Conservation (phyloP, 2,888 invertebrate genomes). For the Dermolepida albohirtum region DNA sequence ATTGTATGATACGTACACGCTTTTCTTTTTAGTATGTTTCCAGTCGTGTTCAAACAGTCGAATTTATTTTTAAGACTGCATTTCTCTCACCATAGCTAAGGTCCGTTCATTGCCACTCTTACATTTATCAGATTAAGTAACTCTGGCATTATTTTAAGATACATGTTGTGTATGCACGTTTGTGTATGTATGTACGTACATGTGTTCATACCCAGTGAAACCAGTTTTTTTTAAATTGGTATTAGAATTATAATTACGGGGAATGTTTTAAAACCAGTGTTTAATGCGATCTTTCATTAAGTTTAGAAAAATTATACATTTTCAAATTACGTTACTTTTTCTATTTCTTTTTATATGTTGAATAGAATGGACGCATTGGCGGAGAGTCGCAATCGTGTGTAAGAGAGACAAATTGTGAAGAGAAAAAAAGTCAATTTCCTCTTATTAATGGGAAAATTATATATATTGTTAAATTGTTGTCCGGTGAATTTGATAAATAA, state of each 20-base stretch:
- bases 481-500: slow-evolving; percentile 17
- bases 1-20: slow-evolving; percentile 25
- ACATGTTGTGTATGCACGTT: slow-evolving; percentile 30
- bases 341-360: neutral
- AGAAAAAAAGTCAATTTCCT: slow-evolving; percentile 22
- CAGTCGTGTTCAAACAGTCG: slow-evolving; percentile 42
- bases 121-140: slow-evolving; percentile 42
- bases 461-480: slow-evolving; percentile 24
- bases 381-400: neutral
- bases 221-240: slow-evolving; percentile 45
- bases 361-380: neutral
- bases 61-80: slow-evolving; percentile 42
- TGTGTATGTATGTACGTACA: slow-evolving; percentile 33
- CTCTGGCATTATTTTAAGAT: slow-evolving; percentile 37
- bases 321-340: slow-evolving; percentile 30
- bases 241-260: slow-evolving; percentile 46
- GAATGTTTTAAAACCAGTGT: slow-evolving; percentile 38
- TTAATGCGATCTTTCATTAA: slow-evolving; percentile 42
- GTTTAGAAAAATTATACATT: slow-evolving; percentile 41
- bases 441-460: slow-evolving; percentile 27
- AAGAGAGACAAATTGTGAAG: neutral
- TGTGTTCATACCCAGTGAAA: slow-evolving; percentile 39
- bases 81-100: slow-evolving; percentile 31
- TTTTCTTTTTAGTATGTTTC: slow-evolving; percentile 38
- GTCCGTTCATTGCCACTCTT: slow-evolving; percentile 36